A percentile compares a stretch with the other conserved stretches of the same genome.
These are phyloP conservation scores for Plagodis dolabraria DNA, from an alignment of 2,888 invertebrate species.

Conservation along the genomic window DNA sequence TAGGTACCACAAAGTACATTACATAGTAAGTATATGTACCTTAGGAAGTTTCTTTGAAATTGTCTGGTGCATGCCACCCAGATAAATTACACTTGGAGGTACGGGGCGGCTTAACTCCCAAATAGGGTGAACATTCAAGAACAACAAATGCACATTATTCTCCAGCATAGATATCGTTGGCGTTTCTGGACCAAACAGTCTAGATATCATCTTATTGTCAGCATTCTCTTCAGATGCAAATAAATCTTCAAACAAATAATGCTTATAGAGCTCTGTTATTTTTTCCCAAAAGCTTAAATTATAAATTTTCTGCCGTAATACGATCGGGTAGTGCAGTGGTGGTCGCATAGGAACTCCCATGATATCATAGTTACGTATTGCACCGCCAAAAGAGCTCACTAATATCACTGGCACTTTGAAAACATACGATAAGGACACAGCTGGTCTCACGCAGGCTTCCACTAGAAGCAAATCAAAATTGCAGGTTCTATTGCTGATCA, in stretches of 20 bases:
- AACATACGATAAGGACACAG: slow-evolving; percentile 33
- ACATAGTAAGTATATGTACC: too few relatives aligned
- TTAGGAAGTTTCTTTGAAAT: too few relatives aligned
- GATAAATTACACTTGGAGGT: too few relatives aligned
- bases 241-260: slow-evolving; percentile 20
- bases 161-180: too few relatives aligned
- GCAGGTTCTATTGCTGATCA: slow-evolving; percentile 19
- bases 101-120: too few relatives aligned
- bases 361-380: slow-evolving; percentile 17
- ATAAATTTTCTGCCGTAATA: slow-evolving; percentile 15
- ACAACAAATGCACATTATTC: too few relatives aligned
- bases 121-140: too few relatives aligned
- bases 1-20: too few relatives aligned
- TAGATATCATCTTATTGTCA: slow-evolving; percentile 27
- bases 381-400: slow-evolving; percentile 33
- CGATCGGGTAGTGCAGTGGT: slow-evolving; percentile 16
- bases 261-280: slow-evolving; percentile 19
- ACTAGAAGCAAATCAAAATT: slow-evolving; percentile 39
- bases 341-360: slow-evolving; percentile 25
- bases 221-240: slow-evolving; percentile 12
- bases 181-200: too few relatives aligned
- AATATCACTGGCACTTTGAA: slow-evolving; percentile 38
- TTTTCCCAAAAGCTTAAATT: slow-evolving; percentile 29
- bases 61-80: too few relatives aligned
- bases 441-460: slow-evolving; percentile 37